A percentile compares a stretch with the other conserved stretches of the same genome.
Conservation (phyloP, 2,888 invertebrate species). For the Brachycybe producta region DNA sequence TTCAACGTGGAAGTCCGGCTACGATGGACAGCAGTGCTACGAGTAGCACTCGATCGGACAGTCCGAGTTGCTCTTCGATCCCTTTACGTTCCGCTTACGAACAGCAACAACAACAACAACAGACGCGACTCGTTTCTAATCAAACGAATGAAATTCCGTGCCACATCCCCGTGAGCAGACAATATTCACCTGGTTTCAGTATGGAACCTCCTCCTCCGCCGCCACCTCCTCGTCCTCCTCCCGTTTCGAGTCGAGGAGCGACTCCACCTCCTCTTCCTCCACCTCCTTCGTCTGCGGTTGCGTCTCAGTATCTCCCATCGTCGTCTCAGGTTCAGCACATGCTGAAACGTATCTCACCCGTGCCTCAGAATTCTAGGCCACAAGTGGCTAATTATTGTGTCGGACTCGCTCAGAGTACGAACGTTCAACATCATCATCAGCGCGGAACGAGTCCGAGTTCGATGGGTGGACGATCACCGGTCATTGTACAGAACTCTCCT, state of each 20-base stretch:
- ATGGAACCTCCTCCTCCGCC: constrained; percentile 31
- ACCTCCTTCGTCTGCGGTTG: constrained; percentile 15
- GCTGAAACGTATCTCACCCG: constrained; percentile 63
- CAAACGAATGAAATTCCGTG: constrained; percentile 13
- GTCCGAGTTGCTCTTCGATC: constrained; percentile 51
- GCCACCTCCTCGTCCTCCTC: constrained; percentile 33
- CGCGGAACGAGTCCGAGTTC: constrained; percentile 50
- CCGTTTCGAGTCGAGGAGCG: constrained; percentile 23
- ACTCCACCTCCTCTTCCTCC: constrained; percentile 51
- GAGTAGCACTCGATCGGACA: constrained; percentile 71
- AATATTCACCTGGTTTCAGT: constrained; percentile 21
- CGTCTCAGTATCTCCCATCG: constrained; percentile 7
- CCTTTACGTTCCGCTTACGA: constrained; percentile 30
- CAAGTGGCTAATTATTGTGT: not conserved
- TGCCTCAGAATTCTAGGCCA: constrained; percentile 20
- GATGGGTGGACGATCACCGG: constrained; percentile 55
- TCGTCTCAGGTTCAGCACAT: constrained; percentile 46
- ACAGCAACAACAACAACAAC: too few species aligned
- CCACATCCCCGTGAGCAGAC: constrained; percentile 20
- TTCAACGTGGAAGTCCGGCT: constrained; percentile 64
- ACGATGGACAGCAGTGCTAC: constrained; percentile 57
- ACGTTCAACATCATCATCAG: too few species aligned
- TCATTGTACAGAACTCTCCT: constrained; percentile 59
- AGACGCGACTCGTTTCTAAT: constrained; percentile 8
- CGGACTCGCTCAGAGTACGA: constrained; percentile 25